phyloP scores from a whole-genome alignment of 2,888 invertebrate genomes.

The Philereme vetulata region DNA sequence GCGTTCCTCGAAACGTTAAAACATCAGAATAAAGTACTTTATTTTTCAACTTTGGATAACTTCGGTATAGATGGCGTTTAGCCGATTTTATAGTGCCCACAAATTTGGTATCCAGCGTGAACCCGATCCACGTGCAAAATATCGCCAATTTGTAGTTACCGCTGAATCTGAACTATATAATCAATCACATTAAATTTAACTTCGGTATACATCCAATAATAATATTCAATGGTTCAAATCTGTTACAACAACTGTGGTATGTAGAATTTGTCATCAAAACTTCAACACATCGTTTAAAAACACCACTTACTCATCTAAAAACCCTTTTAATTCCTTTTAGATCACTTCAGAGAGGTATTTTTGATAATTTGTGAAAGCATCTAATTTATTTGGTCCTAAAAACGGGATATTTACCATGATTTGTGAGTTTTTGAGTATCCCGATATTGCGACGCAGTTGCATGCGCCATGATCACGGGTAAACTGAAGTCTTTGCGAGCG shows the following conservation, averaged over 20 bases:
- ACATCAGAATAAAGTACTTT: neutral
- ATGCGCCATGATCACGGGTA: no score
- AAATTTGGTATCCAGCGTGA: no score
- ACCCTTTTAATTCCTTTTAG: slow-evolving; percentile 76
- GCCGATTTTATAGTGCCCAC: no score
- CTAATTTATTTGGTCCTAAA: slow-evolving; percentile 56
- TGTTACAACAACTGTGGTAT: slow-evolving; percentile 54
- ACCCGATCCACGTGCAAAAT: no score
- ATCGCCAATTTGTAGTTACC: no score
- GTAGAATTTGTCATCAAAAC: slow-evolving; percentile 77
- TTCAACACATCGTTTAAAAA: slow-evolving; percentile 75
- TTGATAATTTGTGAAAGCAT: slow-evolving; percentile 68
- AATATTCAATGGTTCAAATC: slow-evolving; percentile 15
- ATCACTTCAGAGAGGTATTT: slow-evolving; percentile 82
- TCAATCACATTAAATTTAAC: slow-evolving; percentile 38
- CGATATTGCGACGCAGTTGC: no score
- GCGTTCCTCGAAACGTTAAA: slow-evolving; percentile 1
- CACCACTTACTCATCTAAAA: slow-evolving; percentile 72
- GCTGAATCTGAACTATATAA: no score
- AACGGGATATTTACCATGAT: no score
- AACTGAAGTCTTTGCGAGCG: no score
- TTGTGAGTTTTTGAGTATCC: no score
- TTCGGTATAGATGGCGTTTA: slow-evolving; percentile 50
- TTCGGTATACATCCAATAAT: slow-evolving; percentile 56
- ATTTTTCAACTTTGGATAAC: slow-evolving; percentile 62